phyloP scores from a whole-genome alignment of 2,888 invertebrate species.

The Tenthredo mesomela region DNA sequence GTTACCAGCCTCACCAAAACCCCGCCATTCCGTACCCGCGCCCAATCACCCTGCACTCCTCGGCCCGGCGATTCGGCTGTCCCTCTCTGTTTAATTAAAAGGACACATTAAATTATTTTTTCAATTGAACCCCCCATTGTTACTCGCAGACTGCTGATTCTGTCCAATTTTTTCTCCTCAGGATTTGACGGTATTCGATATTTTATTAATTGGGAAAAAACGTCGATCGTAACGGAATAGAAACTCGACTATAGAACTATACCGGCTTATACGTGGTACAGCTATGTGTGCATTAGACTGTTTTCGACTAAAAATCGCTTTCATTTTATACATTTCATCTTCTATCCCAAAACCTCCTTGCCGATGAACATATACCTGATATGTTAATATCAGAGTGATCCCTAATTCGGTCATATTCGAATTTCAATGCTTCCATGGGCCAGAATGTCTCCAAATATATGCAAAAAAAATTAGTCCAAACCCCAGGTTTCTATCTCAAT shows the following conservation, averaged over 20 bases:
- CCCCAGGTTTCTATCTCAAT: too few relatives aligned
- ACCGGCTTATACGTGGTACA: neutral
- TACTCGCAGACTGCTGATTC: conserved; percentile 76
- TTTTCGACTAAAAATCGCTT: neutral
- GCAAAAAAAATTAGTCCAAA: too few relatives aligned
- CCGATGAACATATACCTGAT: neutral
- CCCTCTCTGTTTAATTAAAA: conserved; percentile 77
- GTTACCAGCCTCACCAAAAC: conserved; percentile 64
- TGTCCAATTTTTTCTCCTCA: conserved; percentile 73
- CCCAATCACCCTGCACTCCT: conserved; percentile 69
- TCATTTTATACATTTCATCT: neutral
- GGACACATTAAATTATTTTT: conserved; percentile 78
- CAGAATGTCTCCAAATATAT: too few relatives aligned
- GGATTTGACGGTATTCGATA: conserved; percentile 64
- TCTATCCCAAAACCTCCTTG: neutral
- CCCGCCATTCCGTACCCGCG: conserved; percentile 68
- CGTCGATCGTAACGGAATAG: conserved; percentile 42
- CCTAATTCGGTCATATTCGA: too few relatives aligned
- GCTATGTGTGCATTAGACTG: neutral
- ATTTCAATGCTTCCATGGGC: too few relatives aligned
- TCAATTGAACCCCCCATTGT: conserved; percentile 77
- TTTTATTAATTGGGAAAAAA: conserved; percentile 67
- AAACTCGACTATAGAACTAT: neutral
- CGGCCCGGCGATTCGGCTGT: conserved; percentile 66
- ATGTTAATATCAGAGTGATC: too few relatives aligned